These are phyloP conservation scores for Sylvietta virens DNA, from an alignment of 2,113 vertebrate genomes.

Conservation along the genomic window DNA sequence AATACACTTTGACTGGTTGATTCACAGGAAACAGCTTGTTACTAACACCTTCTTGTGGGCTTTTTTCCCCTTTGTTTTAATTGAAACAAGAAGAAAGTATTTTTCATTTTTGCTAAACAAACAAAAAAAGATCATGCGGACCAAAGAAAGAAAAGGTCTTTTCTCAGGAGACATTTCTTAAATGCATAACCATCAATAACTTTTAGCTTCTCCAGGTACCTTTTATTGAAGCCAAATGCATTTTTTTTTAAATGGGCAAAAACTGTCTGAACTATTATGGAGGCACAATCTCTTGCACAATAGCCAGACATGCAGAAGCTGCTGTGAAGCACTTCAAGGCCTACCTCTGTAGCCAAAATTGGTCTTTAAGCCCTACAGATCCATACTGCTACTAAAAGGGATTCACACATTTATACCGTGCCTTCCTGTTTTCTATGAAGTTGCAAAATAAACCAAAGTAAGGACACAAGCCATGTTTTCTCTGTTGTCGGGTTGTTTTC, in stretches of 20 bases:
- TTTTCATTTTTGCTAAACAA: not conserved
- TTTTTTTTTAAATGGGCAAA: not conserved
- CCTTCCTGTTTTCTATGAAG: not conserved
- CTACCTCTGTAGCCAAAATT: not conserved
- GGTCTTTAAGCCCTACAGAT: not conserved
- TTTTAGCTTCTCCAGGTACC: not conserved
- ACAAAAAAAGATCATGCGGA: not conserved
- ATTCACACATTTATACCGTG: not conserved
- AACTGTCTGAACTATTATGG: not conserved
- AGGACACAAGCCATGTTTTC: not conserved
- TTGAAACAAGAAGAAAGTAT: not conserved
- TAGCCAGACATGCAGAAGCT: not conserved
- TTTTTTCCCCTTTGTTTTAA: not conserved
- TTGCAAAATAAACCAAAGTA: not conserved
- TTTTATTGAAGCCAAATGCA: not conserved
- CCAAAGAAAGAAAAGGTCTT: not conserved
- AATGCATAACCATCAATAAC: not conserved
- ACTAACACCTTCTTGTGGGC: not conserved
- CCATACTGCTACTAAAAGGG: not conserved
- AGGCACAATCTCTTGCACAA: rapidly evolving
- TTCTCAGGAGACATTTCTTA: not conserved
- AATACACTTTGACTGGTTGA: not conserved
- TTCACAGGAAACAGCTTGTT: not conserved
- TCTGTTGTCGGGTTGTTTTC: not conserved
- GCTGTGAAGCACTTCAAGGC: not conserved